Base-by-base conservation (phyloP, 2,113 vertebrate species). In the Ammodytes marinus region DNA sequence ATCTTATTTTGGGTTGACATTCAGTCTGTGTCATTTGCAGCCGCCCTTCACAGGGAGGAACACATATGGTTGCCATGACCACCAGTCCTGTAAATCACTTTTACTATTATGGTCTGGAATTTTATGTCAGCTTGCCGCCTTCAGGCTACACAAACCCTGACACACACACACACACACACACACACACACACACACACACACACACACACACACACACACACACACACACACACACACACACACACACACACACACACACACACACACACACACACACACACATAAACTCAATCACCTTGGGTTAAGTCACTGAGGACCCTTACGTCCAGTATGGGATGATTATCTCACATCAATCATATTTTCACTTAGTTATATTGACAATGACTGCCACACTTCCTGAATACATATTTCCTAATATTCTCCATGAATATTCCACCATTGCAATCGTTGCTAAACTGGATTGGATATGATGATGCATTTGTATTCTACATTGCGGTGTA, bases 81-180 rank as follows among this genome's bases (percentile, higher is more conserved):
- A 84, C 79, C 76, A 81, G 57, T 49, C 64, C 74, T 84, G 69
- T 77, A 83, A 90, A 89, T 84, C 45, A 42, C 6, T 27, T 27
- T 27, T 27, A 59, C 83, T 61, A 67, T 87, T 73, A 82, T 74
- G 63, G 53, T 55, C 59, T 79, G 47, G 63, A 35, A 46, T 77
- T 53, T 79, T 79, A 71, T 77, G 79, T 55, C 69, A 45, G 52
- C 46, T 0, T 69, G 39, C 81, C 12, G 17, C 65, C 76, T 69
- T 40, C 75, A 60, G 17, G 49, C n/a, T 19, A 57, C 19, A 35
- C 15, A 17, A 61, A 58, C 3, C 61, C 67, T 19, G 5, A 19
- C 40, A 52, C 45, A 59, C 54, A 55, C 68, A 40, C 9, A 9
- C 37, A 55, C n/a, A 65, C 40, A 57, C 19, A 35, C 15, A 17